phyloP scores from a whole-genome alignment of 2,888 invertebrate genomes.

The Prosopocoilus inquinatus region DNA sequence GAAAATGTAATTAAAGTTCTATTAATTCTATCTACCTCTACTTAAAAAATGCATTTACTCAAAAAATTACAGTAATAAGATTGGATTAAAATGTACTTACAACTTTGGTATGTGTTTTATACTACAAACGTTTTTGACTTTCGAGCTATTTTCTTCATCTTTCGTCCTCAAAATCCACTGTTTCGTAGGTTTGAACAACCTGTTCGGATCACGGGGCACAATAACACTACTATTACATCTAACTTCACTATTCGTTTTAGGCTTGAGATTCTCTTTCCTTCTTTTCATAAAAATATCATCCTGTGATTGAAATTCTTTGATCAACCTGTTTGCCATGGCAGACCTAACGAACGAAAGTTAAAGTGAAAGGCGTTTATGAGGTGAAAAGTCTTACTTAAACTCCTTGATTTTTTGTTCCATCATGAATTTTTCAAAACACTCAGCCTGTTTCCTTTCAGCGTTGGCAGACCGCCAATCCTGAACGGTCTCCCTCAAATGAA shows the following conservation, averaged over 20 bases:
- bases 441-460: slow-evolving; percentile 19
- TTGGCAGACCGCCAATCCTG: slow-evolving; percentile 33
- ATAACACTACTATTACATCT: slow-evolving; percentile 4
- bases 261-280: slow-evolving; percentile 30
- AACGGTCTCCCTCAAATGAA: slow-evolving; percentile 34
- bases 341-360: slow-evolving; percentile 22
- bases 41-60: too few relatives aligned
- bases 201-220: slow-evolving; percentile 38
- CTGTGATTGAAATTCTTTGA: slow-evolving; percentile 45
- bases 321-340: slow-evolving; percentile 42
- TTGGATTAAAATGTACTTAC: slow-evolving; percentile 32
- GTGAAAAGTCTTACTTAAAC: slow-evolving; percentile 9
- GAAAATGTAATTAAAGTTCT: slow-evolving; percentile 18
- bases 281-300: slow-evolving; percentile 40
- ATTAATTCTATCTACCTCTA: too few relatives aligned
- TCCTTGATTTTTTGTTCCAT: slow-evolving; percentile 20
- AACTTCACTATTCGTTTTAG: slow-evolving; percentile 29
- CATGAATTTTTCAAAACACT: slow-evolving; percentile 27
- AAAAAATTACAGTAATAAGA: too few relatives aligned
- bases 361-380: background rate
- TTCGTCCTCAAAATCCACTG: slow-evolving; percentile 39
- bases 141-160: slow-evolving; percentile 12
- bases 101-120: slow-evolving; percentile 35
- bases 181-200: slow-evolving; percentile 44
- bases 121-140: slow-evolving; percentile 14